A percentile compares a stretch with the other conserved stretches of the same genome.
These are phyloP conservation scores for Solenopsis fugax DNA, from an alignment of 1,140 invertebrate genomes.

Conservation along the genomic window DNA sequence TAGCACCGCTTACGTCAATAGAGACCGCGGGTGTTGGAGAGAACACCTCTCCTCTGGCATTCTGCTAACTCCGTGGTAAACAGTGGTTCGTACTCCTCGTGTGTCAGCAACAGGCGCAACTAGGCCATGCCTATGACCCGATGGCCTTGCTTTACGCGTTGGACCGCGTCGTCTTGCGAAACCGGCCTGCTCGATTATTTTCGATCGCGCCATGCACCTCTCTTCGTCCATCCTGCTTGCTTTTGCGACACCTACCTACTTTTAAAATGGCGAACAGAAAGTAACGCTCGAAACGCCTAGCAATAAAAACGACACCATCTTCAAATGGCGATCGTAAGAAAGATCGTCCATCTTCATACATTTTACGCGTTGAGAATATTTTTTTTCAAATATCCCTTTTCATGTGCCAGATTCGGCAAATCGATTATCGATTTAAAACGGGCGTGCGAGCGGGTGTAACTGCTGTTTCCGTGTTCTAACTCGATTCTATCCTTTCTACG, in stretches of 20 bases:
- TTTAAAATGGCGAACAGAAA: neutral
- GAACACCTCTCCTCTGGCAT: slow-evolving; percentile 30
- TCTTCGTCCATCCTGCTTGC: slow-evolving; percentile 56
- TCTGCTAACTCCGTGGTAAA: slow-evolving; percentile 44
- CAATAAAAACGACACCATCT: neutral
- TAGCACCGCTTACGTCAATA: slow-evolving; percentile 30
- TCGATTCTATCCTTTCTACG: neutral
- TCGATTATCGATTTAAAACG: neutral
- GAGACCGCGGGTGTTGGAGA: slow-evolving; percentile 17
- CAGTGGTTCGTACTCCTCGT: slow-evolving; percentile 19
- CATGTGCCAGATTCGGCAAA: neutral
- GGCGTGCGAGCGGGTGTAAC: neutral
- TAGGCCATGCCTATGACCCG: slow-evolving; percentile 78
- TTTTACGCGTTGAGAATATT: neutral
- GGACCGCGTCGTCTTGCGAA: slow-evolving; percentile 80
- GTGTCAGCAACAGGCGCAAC: slow-evolving; percentile 62
- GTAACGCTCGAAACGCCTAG: neutral
- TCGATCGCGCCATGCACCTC: slow-evolving; percentile 56
- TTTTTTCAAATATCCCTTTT: neutral
- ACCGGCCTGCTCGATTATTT: slow-evolving; percentile 73
- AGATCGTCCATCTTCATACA: too few relatives aligned
- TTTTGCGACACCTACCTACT: slow-evolving; percentile 33
- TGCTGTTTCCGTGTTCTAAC: neutral
- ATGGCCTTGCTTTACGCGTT: slow-evolving; percentile 79
- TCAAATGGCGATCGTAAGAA: neutral